These are phyloP conservation scores for Luidia sarsii DNA, from an alignment of 53 echinoderm and acorn worm species.

Conservation along the genomic window DNA sequence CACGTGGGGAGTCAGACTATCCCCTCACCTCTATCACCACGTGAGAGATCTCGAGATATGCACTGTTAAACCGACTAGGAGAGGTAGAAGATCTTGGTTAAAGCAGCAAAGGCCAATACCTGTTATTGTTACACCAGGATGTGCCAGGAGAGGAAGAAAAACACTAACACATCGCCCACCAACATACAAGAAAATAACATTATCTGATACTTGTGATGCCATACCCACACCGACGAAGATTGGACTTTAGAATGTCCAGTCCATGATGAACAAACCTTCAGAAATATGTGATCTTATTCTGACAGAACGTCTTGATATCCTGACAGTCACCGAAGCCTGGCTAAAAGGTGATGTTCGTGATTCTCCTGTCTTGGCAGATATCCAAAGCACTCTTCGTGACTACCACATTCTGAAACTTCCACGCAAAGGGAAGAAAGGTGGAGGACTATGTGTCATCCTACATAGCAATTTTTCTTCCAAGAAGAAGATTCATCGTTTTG, in stretches of 20 bases:
- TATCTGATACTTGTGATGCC: too few relatives aligned
- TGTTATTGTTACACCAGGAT: too few relatives aligned
- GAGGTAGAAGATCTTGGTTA: too few relatives aligned
- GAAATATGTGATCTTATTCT: not conserved
- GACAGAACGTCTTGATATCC: not conserved
- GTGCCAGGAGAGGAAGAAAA: too few relatives aligned
- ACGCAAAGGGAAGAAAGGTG: not conserved
- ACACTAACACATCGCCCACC: too few relatives aligned
- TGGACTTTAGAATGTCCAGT: not conserved
- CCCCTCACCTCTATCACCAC: too few relatives aligned
- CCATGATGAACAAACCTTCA: not conserved
- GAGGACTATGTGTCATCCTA: too few relatives aligned
- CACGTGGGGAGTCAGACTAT: too few relatives aligned
- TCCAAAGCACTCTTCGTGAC: not conserved
- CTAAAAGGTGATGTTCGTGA: not conserved
- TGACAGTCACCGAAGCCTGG: not conserved
- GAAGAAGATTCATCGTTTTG: not conserved
- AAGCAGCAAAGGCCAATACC: too few relatives aligned
- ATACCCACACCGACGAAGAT: not conserved
- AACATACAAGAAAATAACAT: too few relatives aligned
- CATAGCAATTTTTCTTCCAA: not conserved
- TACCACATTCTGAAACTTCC: not conserved
- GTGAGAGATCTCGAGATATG: too few relatives aligned
- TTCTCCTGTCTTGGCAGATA: not conserved
- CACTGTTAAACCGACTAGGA: too few relatives aligned